phyloP scores from a whole-genome alignment of 2,888 invertebrate species.

The Parapristionchus giblindavisi region DNA sequence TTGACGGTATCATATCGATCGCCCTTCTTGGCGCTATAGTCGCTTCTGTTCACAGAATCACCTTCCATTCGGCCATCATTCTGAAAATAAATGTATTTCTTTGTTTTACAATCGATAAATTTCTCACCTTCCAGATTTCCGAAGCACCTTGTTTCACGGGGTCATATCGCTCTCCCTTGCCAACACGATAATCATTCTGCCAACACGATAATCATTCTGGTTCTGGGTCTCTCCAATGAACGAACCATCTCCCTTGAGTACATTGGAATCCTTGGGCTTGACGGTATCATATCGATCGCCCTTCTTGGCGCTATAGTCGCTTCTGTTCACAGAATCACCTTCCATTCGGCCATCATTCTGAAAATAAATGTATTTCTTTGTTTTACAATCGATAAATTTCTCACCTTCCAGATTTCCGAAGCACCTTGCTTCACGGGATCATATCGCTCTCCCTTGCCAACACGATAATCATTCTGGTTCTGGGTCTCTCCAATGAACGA shows the following conservation, averaged over 20 bases:
- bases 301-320: conserved; percentile 43
- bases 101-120: background rate
- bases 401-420: conserved; percentile 43
- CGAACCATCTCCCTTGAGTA: conserved; percentile 48
- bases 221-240: conserved; percentile 47
- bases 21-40: conserved; percentile 42
- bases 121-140: conserved; percentile 43
- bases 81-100: conserved; percentile 27
- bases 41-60: conserved; percentile 42
- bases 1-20: conserved; percentile 39
- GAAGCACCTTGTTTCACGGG: background rate
- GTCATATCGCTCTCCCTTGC: conserved; percentile 44
- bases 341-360: conserved; percentile 25
- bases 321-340: conserved; percentile 38
- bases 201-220: conserved; percentile 44
- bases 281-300: conserved; percentile 49
- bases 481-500: conserved; percentile 45
- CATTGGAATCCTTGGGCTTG: conserved; percentile 51
- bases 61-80: conserved; percentile 31
- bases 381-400: too few relatives aligned
- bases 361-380: background rate
- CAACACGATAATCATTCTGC: conserved; percentile 45
- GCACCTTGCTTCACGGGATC: conserved; percentile 26
- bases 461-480: conserved; percentile 46
- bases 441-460: conserved; percentile 44